Evolutionary conservation across 1,140 invertebrate genomes (phyloP).

Genomic region (Drosophila teissieri): DNA sequence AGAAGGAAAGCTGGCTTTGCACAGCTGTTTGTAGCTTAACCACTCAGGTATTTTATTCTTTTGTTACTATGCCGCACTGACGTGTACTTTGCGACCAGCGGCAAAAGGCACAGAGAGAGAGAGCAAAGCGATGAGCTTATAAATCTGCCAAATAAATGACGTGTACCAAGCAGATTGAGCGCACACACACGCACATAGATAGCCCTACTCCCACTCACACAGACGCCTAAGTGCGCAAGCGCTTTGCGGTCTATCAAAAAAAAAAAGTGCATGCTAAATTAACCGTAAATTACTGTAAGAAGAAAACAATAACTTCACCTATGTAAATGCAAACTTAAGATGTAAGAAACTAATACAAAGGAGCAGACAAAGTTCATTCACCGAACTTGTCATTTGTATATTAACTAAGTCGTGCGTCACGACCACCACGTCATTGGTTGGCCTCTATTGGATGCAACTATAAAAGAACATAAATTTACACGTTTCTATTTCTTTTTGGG

Average conservation of each 20-base stretch:
- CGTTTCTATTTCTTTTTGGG: constrained; percentile 21
- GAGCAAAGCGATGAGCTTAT: constrained; percentile 21
- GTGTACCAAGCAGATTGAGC: constrained; percentile 74
- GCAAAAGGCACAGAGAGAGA: neutral
- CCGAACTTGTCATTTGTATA: constrained; percentile 5
- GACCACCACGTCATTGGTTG: constrained; percentile 25
- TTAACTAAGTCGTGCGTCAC: constrained; percentile 23
- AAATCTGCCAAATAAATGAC: constrained; percentile 61
- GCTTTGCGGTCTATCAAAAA: constrained; percentile 22
- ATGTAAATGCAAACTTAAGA: neutral
- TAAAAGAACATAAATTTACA: constrained; percentile 1
- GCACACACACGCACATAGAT: constrained; percentile 7
- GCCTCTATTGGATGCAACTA: neutral
- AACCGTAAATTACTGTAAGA: constrained; percentile 12
- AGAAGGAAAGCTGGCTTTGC: constrained; percentile 40
- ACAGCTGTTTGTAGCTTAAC: constrained; percentile 50
- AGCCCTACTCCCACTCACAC: constrained; percentile 14
- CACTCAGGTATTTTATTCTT: constrained; percentile 8
- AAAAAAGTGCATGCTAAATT: neutral
- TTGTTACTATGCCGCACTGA: constrained; percentile 43
- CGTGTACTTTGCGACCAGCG: constrained; percentile 53
- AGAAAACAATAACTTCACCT: neutral
- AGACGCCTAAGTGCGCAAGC: constrained; percentile 52
- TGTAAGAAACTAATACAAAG: neutral
- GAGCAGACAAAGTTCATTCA: constrained; percentile 16